Conservation (phyloP, 2,888 invertebrate species). For the Erebia aethiops region DNA sequence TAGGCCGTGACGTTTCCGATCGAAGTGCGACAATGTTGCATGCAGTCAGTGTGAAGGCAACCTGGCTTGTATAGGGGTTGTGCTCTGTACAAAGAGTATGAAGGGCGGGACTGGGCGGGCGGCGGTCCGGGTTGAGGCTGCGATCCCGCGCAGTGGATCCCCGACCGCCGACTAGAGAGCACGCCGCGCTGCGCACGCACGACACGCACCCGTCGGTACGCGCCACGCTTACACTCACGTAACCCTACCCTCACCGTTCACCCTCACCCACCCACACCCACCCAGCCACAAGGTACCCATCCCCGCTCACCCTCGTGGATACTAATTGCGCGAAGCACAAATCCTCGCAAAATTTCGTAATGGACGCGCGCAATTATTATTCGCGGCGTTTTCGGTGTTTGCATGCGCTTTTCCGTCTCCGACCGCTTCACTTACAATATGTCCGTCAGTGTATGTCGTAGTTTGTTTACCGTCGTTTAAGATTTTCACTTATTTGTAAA, state of each 20-base stretch:
- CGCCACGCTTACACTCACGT: constrained; percentile 70
- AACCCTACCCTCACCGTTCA: constrained; percentile 45
- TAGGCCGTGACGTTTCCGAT: not conserved
- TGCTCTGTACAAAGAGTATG: constrained; percentile 43
- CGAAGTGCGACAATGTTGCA: constrained; percentile 3
- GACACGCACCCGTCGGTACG: constrained; percentile 77
- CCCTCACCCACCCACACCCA: constrained; percentile 29
- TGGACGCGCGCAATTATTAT: constrained; percentile 47
- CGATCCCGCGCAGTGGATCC: constrained; percentile 71
- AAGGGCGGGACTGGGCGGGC: constrained; percentile 57
- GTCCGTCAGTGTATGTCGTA: constrained; percentile 37
- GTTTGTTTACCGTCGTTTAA: constrained; percentile 20
- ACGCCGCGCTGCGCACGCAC: constrained; percentile 72
- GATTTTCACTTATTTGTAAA: constrained; percentile 13
- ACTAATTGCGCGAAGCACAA: constrained; percentile 55
- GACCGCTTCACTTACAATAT: constrained; percentile 23
- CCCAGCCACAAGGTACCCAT: constrained; percentile 23
- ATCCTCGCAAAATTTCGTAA: constrained; percentile 38
- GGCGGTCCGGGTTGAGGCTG: constrained; percentile 57
- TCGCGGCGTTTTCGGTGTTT: constrained; percentile 41
- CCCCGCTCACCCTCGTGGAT: constrained; percentile 52
- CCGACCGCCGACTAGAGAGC: constrained; percentile 77
- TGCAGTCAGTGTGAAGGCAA: not conserved
- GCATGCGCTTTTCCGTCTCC: constrained; percentile 43
- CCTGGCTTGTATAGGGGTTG: constrained; percentile 40